A percentile compares a stretch with the other conserved stretches of the same genome.
Evolutionary conservation across 2,888 invertebrate species (phyloP).

Genomic region (Morpho helenor): DNA sequence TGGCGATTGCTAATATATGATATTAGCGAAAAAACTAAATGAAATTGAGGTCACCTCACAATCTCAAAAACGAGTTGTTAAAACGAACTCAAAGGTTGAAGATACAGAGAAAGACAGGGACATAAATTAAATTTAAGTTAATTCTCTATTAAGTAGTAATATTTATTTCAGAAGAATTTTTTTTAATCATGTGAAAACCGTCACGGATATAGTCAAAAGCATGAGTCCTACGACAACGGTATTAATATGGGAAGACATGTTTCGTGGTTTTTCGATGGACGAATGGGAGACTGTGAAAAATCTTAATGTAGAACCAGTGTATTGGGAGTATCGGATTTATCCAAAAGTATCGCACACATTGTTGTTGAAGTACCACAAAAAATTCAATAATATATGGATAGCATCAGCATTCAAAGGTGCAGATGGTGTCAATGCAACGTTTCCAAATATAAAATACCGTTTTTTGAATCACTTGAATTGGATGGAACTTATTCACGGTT

Average conservation of each 20-base stretch:
- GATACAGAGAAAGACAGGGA: too few relatives aligned
- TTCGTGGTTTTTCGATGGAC: slow-evolving; percentile 75
- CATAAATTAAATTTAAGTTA: too few relatives aligned
- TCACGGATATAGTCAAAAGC: slow-evolving; percentile 68
- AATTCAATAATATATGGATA: slow-evolving; percentile 86
- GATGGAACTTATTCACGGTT: slow-evolving; percentile 78
- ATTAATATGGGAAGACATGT: slow-evolving; percentile 92
- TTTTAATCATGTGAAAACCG: slow-evolving; percentile 78
- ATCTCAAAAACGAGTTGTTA: too few relatives aligned
- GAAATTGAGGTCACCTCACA: too few relatives aligned
- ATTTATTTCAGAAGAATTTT: slow-evolving; percentile 74
- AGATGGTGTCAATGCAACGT: slow-evolving; percentile 69
- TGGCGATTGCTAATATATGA: too few relatives aligned
- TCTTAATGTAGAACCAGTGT: slow-evolving; percentile 81
- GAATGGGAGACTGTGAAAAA: slow-evolving; percentile 64
- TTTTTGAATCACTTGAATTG: slow-evolving; percentile 86
- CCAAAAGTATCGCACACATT: slow-evolving; percentile 40
- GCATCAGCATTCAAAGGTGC: slow-evolving; percentile 93
- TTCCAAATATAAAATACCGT: slow-evolving; percentile 81
- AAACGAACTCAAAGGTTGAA: too few relatives aligned
- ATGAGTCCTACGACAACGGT: slow-evolving; percentile 74
- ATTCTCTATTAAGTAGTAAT: background rate
- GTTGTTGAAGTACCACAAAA: slow-evolving; percentile 43
- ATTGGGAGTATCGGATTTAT: slow-evolving; percentile 82
- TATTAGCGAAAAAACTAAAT: too few relatives aligned